Conservation (phyloP, 2,113 vertebrate genomes). For the Rhagologus leucostigma region DNA sequence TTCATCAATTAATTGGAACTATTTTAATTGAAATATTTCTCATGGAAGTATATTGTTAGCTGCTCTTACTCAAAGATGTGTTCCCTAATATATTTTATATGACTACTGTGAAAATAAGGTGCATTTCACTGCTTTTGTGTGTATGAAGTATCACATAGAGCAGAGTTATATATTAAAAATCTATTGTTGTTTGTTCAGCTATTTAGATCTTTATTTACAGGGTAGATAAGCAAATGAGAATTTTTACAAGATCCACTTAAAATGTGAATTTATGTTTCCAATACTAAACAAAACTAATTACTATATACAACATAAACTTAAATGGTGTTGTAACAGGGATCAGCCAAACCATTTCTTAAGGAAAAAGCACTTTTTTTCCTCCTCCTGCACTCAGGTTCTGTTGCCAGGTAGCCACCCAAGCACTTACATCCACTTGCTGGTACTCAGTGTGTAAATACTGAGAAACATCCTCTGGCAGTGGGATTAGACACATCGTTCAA, state of each 20-base stretch:
- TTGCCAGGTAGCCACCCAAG: not conserved
- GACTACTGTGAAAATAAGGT: not conserved
- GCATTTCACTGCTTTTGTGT: not conserved
- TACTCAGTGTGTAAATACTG: not conserved
- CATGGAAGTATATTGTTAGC: not conserved
- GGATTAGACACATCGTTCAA: not conserved
- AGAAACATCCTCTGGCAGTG: not conserved
- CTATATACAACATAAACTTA: not conserved
- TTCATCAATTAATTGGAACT: not conserved
- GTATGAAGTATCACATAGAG: not conserved
- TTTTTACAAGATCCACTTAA: not conserved
- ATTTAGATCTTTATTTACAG: not conserved
- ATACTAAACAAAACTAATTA: not conserved
- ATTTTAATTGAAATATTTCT: not conserved
- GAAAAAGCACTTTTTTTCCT: not conserved
- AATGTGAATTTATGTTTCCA: not conserved
- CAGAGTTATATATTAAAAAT: not conserved
- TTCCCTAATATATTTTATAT: not conserved
- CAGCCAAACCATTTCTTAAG: not conserved
- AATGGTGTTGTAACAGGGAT: not conserved
- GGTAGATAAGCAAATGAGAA: not conserved
- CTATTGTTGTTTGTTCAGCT: not conserved
- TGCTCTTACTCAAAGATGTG: not conserved
- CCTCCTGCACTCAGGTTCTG: not conserved
- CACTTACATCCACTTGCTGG: not conserved